Conservation (phyloP, 2,113 vertebrate genomes). For the Sceloporus undulatus region DNA sequence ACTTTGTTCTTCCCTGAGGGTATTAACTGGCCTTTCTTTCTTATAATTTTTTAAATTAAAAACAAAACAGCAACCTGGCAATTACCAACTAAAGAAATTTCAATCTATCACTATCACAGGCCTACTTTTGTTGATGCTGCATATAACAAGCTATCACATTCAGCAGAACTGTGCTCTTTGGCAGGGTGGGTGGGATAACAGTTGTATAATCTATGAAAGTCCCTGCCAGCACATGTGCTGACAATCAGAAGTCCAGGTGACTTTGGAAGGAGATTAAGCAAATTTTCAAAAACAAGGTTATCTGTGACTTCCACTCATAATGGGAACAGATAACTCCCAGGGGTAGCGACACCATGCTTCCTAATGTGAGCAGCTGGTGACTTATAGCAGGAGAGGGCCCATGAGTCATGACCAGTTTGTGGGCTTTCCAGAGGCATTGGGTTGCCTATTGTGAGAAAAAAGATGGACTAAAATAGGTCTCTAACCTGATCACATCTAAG, state of each 20-base stretch:
- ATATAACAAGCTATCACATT: not conserved
- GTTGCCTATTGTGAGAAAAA: not conserved
- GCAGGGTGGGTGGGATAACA: not conserved
- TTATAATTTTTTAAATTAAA: not conserved
- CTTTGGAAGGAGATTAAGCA: not conserved
- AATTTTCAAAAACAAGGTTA: no score
- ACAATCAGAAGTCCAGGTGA: not conserved
- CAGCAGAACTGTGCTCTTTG: not conserved
- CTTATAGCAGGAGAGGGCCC: not conserved
- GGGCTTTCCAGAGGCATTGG: no score
- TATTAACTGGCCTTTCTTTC: not conserved
- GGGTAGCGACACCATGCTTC: not conserved
- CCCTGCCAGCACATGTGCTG: not conserved
- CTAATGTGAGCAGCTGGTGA: not conserved
- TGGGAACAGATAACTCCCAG: not conserved
- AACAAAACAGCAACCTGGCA: not conserved
- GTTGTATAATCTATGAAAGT: not conserved
- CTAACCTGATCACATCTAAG: not conserved
- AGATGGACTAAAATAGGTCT: not conserved
- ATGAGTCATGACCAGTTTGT: not conserved
- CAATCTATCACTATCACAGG: not conserved
- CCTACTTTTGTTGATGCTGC: no score
- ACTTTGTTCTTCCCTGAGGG: not conserved
- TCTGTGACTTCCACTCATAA: not conserved
- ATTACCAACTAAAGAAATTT: not conserved